Evolutionary conservation across 2,888 invertebrate species (phyloP).

Genomic region (Poecilobothrus nobilitatus): DNA sequence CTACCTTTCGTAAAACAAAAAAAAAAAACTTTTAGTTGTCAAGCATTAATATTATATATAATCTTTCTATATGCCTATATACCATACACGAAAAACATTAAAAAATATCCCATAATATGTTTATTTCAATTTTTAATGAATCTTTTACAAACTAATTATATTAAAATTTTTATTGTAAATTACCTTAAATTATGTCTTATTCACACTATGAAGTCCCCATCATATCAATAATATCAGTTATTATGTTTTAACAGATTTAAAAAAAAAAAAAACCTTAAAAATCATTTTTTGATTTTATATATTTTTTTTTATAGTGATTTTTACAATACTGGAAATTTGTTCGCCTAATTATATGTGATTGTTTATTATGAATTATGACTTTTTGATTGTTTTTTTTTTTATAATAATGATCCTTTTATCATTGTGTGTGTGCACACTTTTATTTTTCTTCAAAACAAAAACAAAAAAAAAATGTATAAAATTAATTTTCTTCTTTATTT

Average conservation of each 20-base stretch:
- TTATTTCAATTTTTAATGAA: no score
- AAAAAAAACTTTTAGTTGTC: no score
- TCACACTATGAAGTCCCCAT: not conserved
- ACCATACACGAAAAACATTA: no score
- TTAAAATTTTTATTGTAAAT: not conserved
- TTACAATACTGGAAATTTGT: not conserved
- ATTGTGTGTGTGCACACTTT: no score
- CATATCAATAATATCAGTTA: not conserved
- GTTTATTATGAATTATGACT: not conserved
- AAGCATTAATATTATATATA: no score
- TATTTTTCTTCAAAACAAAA: no score
- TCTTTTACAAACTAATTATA: not conserved
- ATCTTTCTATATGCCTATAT: no score
- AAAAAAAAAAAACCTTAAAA: not conserved
- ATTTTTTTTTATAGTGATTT: not conserved
- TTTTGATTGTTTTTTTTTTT: not conserved
- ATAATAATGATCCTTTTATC: no score
- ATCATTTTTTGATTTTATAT: not conserved
- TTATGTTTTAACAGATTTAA: not conserved
- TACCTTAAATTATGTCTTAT: not conserved
- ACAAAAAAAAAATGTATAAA: no score
- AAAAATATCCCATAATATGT: no score
- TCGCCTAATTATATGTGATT: not conserved
- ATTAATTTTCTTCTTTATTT: no score
- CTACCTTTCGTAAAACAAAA: no score